These are phyloP conservation scores for Samia ricini DNA, from an alignment of 1,140 invertebrate species.

Conservation along the genomic window DNA sequence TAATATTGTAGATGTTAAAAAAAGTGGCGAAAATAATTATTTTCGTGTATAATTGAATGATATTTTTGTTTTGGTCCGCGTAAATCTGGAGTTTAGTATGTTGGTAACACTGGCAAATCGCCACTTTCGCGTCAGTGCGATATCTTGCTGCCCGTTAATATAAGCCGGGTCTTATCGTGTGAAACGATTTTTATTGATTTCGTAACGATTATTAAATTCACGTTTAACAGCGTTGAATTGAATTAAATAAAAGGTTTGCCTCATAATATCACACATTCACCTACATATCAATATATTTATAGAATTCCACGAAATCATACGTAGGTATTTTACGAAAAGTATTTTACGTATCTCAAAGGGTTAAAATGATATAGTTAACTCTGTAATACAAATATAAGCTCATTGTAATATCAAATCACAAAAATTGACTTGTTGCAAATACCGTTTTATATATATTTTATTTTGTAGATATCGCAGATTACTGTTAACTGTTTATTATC, in stretches of 20 bases:
- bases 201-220: constrained; percentile 8
- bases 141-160: constrained; percentile 27
- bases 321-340: background rate
- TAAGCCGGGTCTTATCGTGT: constrained; percentile 13
- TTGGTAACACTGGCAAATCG: too few species aligned
- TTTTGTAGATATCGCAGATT: too few species aligned
- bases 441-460: too few species aligned
- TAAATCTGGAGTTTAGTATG: too few species aligned
- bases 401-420: too few species aligned
- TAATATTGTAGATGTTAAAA: too few species aligned
- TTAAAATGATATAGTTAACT: background rate
- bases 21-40: too few species aligned
- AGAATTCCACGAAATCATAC: background rate
- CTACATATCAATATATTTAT: background rate
- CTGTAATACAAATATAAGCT: too few species aligned
- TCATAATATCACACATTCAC: background rate
- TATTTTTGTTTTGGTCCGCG: too few species aligned
- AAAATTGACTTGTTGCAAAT: too few species aligned
- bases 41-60: too few species aligned
- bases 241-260: background rate
- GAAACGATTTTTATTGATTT: constrained; percentile 23
- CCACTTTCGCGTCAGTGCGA: constrained; percentile 21
- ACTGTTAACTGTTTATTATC: too few species aligned
- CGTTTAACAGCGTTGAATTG: background rate
- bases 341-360: background rate